Evolutionary conservation across 2,113 vertebrate genomes (phyloP), one percentile per base, ranked within the genome.

Genomic region (Chloroceryle aenea): DNA sequence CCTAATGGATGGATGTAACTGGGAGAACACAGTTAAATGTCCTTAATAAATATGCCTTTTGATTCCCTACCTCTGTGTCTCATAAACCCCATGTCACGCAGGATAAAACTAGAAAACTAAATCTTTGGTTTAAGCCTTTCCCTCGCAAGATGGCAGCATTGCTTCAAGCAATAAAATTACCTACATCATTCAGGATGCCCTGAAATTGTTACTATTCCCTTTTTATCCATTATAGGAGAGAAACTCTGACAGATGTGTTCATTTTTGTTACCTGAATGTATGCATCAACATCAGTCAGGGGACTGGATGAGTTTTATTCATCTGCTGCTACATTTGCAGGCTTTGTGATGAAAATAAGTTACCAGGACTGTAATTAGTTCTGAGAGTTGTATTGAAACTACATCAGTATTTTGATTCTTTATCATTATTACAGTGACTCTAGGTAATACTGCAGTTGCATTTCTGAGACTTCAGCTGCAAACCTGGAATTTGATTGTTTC

Each of bases 71-170:
- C 20, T 23, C 27, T 3, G 12, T 43, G 32, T 53, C 32, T 76
- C 22, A 10, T 11, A 47, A 32, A 14, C 7, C 38, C 50, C 15
- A 10, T 2, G 14, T 52, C 72, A 7, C 47, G n/a, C 25, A 5
- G 30, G 40, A 14, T n/a, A 22, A 23, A 14, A 22, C 16, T 42
- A 8, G 21, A 47, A n/a, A 72, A 21, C 12, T 2, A 22, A 61
- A 82, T 4, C 6, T 27, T 75, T 43, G 32, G 10, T 68, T 74
- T 58, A 32, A 85, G 36, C 48, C 25, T 93, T 83, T 85, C 12
- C 29, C 25, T 91, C 97, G 26, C 94, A 82, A 95, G 97, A 84
- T 97, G 97, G 97, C 96, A 96, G 85, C 92, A 90, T 82, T 87
- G 80, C 47, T 91, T 85, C 93, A 92, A 79, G 64, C 38, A 91